A percentile compares a stretch with the other conserved stretches of the same genome.
These are phyloP conservation scores for Crotophaga sulcirostris DNA, from an alignment of 2,113 vertebrate genomes.

Conservation along the genomic window DNA sequence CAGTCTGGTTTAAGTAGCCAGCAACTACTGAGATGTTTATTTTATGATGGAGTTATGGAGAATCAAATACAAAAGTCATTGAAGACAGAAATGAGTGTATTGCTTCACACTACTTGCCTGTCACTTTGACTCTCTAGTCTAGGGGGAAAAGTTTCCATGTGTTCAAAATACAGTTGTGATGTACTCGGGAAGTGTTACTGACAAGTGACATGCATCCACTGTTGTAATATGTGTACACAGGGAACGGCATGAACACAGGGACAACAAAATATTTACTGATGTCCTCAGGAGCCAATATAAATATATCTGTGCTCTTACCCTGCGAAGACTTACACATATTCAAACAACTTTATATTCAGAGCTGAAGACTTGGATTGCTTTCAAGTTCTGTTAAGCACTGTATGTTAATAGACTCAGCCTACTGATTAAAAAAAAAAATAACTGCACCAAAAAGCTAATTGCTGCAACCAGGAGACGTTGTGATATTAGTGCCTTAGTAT, in stretches of 20 bases:
- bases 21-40: not conserved
- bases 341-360: slow-evolving; percentile 33
- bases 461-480: not conserved
- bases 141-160: not conserved
- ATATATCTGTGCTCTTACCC: slow-evolving; percentile 22
- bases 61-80: not conserved
- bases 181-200: not conserved
- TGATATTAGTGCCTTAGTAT: not conserved
- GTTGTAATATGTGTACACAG: slow-evolving; percentile 21
- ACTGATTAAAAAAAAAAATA: slow-evolving; percentile 42
- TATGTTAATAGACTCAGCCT: slow-evolving; percentile 53
- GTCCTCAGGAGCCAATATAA: slow-evolving; percentile 51
- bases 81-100: not conserved
- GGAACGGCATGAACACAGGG: slow-evolving; percentile 12
- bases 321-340: slow-evolving; percentile 17
- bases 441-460: slow-evolving; percentile 6
- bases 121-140: not conserved
- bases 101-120: not conserved
- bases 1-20: not conserved
- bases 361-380: slow-evolving; percentile 35
- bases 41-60: not conserved
- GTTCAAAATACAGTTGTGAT: not conserved
- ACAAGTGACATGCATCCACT: not conserved
- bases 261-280: slow-evolving; percentile 55
- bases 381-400: slow-evolving; percentile 41